Conservation (phyloP, 2,113 vertebrate genomes). For the Nothocercus nigrocapillus region DNA sequence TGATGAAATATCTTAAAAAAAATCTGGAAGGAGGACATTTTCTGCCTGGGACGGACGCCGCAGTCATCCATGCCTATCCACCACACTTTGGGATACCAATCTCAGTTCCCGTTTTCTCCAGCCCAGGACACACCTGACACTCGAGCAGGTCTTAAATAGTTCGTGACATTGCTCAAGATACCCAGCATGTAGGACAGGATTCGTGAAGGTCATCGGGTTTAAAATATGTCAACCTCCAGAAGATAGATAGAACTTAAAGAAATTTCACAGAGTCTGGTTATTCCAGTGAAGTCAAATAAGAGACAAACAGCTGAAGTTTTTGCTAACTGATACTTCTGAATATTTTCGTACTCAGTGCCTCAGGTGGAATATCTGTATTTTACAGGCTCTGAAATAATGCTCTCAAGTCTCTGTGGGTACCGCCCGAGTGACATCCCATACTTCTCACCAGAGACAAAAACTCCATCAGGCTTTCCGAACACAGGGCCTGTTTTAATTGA, state of each 20-base stretch:
- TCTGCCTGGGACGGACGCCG: neutral
- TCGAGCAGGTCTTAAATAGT: neutral
- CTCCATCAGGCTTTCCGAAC: neutral
- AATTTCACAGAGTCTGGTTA: neutral
- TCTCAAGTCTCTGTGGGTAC: neutral
- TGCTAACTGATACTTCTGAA: neutral
- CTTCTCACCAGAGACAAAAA: neutral
- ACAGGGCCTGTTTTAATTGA: neutral
- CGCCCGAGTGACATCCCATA: accelerated
- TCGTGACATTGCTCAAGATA: neutral
- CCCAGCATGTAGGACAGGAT: too few species aligned
- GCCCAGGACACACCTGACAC: neutral
- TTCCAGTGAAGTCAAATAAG: neutral
- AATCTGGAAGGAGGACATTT: neutral
- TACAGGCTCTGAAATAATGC: neutral
- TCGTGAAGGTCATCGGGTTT: neutral
- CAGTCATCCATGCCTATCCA: neutral
- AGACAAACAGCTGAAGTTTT: neutral
- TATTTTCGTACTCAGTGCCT: neutral
- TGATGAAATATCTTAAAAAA: neutral
- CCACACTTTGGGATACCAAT: accelerated
- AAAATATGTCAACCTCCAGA: neutral
- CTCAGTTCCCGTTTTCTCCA: neutral
- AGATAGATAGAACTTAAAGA: too few species aligned
- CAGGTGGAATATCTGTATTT: accelerated